phyloP scores from a whole-genome alignment of 2,113 vertebrate species.

The Laterallus jamaicensis region DNA sequence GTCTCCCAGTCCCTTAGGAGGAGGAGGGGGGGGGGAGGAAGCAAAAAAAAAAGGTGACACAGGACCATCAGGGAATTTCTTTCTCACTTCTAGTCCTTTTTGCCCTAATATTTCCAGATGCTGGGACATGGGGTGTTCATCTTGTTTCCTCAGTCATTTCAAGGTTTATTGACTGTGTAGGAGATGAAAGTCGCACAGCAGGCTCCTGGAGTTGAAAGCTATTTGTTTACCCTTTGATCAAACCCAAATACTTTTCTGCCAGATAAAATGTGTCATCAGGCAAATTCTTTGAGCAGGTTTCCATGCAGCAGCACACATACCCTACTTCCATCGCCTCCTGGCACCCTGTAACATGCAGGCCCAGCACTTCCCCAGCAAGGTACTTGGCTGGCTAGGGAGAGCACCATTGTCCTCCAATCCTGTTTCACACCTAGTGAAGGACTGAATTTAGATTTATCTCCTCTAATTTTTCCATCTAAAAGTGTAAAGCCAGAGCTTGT shows the following conservation, averaged over 20 bases:
- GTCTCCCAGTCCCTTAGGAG: not conserved
- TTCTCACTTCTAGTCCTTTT: not conserved
- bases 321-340: not conserved
- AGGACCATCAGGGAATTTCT: not conserved
- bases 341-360: not conserved
- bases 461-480: not conserved
- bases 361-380: not conserved
- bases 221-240: constrained; percentile 49
- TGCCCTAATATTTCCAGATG: not conserved
- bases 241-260: not conserved
- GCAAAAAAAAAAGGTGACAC: not conserved
- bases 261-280: not conserved
- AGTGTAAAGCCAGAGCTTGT: not conserved
- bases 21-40: too few relatives aligned
- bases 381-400: not conserved
- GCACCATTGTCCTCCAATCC: not conserved
- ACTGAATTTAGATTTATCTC: not conserved
- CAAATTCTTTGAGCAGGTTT: not conserved
- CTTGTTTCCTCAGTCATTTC: constrained; percentile 1
- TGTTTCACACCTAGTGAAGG: not conserved
- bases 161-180: not conserved
- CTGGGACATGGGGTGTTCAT: not conserved
- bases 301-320: not conserved
- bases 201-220: not conserved
- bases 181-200: not conserved